Conservation (phyloP, 1,140 invertebrate species). For the Temnothorax curvispinosus region DNA sequence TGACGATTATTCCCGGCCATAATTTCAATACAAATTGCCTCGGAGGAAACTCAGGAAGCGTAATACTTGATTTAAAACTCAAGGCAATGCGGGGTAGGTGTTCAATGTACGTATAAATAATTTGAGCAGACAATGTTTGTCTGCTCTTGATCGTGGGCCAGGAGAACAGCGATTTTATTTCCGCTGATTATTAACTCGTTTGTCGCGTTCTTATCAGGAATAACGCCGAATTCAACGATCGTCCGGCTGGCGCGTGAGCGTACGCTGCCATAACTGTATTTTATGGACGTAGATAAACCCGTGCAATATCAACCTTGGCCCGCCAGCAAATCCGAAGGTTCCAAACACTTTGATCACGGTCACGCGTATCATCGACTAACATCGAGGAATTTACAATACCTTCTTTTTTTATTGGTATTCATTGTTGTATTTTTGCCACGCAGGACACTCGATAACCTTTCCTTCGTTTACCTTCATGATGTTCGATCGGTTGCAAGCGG, state of each 20-base stretch:
- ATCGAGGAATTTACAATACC: slow-evolving; percentile 34
- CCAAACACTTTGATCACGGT: slow-evolving; percentile 28
- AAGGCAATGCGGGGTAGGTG: background rate
- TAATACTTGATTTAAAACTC: background rate
- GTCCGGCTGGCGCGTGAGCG: background rate
- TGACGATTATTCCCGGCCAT: background rate
- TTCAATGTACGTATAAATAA: background rate
- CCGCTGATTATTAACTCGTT: background rate
- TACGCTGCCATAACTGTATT: slow-evolving; percentile 56
- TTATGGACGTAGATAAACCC: slow-evolving; percentile 60
- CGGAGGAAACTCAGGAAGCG: background rate
- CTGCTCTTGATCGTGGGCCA: background rate
- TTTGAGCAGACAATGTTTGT: slow-evolving; percentile 2
- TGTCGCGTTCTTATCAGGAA: slow-evolving; percentile 15
- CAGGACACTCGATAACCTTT: slow-evolving; percentile 2
- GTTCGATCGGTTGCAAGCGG: background rate
- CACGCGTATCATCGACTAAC: slow-evolving; percentile 34
- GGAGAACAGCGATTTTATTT: background rate
- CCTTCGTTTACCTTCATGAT: background rate
- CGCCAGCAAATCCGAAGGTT: slow-evolving; percentile 40
- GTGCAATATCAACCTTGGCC: slow-evolving; percentile 63
- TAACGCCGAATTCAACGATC: slow-evolving; percentile 1
- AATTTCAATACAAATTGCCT: slow-evolving; percentile 21
- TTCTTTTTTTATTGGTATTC: slow-evolving; percentile 52
- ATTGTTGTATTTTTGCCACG: background rate